These are phyloP conservation scores for Sorex araneus DNA, from an alignment of 2,113 vertebrate genomes.

Conservation along the genomic window DNA sequence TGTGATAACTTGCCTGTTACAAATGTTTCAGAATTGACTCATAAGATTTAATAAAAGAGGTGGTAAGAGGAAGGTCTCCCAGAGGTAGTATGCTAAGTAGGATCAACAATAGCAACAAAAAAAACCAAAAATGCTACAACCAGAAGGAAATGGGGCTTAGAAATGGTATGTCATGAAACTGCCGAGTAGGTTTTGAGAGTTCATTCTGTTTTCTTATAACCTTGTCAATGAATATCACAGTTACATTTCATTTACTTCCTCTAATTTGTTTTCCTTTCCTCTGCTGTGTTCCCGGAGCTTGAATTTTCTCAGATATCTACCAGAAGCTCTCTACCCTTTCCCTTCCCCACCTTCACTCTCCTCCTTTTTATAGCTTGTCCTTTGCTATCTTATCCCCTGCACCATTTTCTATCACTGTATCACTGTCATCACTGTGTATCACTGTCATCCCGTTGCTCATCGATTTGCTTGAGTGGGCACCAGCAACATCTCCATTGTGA, in stretches of 20 bases:
- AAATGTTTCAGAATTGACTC: background rate
- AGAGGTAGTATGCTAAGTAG: background rate
- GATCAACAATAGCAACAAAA: background rate
- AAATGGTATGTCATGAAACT: background rate
- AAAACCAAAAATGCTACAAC: background rate
- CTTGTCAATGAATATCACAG: rapidly evolving
- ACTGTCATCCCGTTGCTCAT: no score
- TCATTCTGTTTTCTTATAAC: background rate
- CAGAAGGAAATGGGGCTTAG: background rate
- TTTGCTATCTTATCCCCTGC: no score
- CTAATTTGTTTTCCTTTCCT: background rate
- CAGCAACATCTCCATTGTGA: no score
- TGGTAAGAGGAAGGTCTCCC: background rate
- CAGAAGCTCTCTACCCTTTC: no score
- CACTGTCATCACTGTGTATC: no score
- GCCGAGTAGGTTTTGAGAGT: background rate
- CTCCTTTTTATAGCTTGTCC: background rate
- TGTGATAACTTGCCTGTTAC: background rate
- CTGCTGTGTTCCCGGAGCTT: background rate
- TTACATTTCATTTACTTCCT: background rate
- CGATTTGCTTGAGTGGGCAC: no score
- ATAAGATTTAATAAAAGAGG: background rate
- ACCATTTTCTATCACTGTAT: no score
- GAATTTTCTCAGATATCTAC: no score
- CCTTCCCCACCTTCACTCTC: no score